Evolutionary conservation across 2,113 vertebrate genomes (phyloP).

Genomic region (Lophotis ruficrista): DNA sequence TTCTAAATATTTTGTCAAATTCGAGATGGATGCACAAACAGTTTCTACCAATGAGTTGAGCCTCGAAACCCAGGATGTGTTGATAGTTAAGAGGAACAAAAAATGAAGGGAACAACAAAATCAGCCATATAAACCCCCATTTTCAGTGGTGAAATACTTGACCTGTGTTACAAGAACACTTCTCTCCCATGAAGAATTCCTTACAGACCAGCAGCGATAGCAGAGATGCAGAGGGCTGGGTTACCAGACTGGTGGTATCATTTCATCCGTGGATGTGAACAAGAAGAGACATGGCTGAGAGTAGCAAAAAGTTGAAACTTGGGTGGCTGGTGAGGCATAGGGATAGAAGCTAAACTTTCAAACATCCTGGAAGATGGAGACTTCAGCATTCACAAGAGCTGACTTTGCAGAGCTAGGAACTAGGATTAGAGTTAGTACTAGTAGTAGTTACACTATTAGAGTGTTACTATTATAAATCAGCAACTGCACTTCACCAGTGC

Average conservation of each 20-base stretch:
- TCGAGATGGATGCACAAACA: rapidly evolving
- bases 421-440: neutral
- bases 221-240: rapidly evolving
- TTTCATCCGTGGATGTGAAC: no score
- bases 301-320: neutral
- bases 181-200: neutral
- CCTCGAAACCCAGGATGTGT: neutral
- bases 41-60: neutral
- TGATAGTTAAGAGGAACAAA: neutral
- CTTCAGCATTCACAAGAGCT: neutral
- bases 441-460: neutral
- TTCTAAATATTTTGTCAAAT: neutral
- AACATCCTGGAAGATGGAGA: neutral
- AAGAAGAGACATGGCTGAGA: neutral
- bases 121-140: neutral
- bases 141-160: neutral
- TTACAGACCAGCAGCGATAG: neutral
- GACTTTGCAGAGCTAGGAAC: neutral
- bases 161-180: neutral
- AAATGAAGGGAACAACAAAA: neutral
- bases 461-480: neutral
- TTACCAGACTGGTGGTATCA: neutral
- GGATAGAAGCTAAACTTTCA: neutral
- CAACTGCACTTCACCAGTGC: neutral
- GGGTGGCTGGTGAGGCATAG: neutral